A percentile compares a stretch with the other conserved stretches of the same genome.
Conservation (phyloP, 2,888 invertebrate genomes). For the Hemicrepidius hirtus region DNA sequence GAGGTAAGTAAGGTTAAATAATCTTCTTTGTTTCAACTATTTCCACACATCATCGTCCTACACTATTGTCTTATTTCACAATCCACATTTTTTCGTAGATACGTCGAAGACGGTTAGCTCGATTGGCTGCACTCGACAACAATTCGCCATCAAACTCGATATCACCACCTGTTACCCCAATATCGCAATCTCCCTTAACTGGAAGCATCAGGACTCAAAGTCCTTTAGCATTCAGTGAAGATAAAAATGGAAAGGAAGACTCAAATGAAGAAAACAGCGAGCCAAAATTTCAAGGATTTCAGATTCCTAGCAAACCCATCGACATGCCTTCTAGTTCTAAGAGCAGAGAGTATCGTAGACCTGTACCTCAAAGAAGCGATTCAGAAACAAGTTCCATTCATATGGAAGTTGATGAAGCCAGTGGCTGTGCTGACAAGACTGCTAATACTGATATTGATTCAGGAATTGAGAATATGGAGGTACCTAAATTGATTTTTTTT, state of each 20-base stretch:
- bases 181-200: conserved; percentile 68
- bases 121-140: conserved; percentile 79
- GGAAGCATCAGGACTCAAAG: conserved; percentile 60
- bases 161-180: conserved; percentile 74
- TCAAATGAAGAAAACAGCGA: conserved; percentile 40
- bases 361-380: conserved; percentile 69
- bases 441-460: conserved; percentile 79
- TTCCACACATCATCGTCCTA: background rate
- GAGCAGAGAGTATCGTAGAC: conserved; percentile 56
- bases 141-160: conserved; percentile 72
- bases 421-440: conserved; percentile 70
- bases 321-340: conserved; percentile 68
- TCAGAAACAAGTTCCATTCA: conserved; percentile 72
- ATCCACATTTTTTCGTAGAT: conserved; percentile 76
- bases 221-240: conserved; percentile 66
- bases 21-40: conserved; percentile 21
- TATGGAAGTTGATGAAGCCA: conserved; percentile 77
- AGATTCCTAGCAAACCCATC: conserved; percentile 69
- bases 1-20: conserved; percentile 80
- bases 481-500: conserved; percentile 56
- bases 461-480: conserved; percentile 86
- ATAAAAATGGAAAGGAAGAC: conserved; percentile 68
- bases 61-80: background rate
- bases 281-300: conserved; percentile 62
- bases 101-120: conserved; percentile 83